Conservation (phyloP, 2,888 invertebrate species). For the Volucella bombylans region DNA sequence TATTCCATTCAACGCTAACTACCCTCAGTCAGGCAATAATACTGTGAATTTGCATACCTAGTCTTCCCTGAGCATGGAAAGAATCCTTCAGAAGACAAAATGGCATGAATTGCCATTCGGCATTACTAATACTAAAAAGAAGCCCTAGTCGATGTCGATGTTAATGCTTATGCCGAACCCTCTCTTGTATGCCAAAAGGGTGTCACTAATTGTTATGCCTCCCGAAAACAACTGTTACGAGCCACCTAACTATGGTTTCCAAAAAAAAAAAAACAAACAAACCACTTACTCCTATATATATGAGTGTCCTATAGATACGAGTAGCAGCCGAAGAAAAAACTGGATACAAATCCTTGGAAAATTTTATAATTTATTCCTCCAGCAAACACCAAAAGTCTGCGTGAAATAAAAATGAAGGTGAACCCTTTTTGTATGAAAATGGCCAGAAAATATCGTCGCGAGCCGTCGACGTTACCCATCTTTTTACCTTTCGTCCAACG, state of each 20-base stretch:
- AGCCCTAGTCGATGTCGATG: too few relatives aligned
- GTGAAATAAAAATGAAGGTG: conserved; percentile 31
- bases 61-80: conserved; percentile 14
- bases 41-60: conserved; percentile 63
- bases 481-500: background rate
- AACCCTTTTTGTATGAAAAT: conserved; percentile 32
- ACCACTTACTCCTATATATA: background rate
- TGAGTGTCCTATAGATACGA: background rate
- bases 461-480: conserved; percentile 3
- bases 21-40: conserved; percentile 65
- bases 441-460: background rate
- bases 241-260: background rate
- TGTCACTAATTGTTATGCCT: conserved; percentile 48
- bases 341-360: conserved; percentile 45
- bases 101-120: conserved; percentile 11
- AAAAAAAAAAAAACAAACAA: background rate
- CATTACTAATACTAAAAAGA: too few relatives aligned
- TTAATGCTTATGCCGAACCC: background rate
- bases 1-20: conserved; percentile 46
- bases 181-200: conserved; percentile 8
- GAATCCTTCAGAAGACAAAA: conserved; percentile 45
- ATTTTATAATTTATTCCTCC: conserved; percentile 61
- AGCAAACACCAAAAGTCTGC: conserved; percentile 21
- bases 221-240: conserved; percentile 40
- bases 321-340: too few relatives aligned